These are phyloP conservation scores for Hylaea fasciaria DNA, from an alignment of 2,888 invertebrate genomes.

Conservation along the genomic window DNA sequence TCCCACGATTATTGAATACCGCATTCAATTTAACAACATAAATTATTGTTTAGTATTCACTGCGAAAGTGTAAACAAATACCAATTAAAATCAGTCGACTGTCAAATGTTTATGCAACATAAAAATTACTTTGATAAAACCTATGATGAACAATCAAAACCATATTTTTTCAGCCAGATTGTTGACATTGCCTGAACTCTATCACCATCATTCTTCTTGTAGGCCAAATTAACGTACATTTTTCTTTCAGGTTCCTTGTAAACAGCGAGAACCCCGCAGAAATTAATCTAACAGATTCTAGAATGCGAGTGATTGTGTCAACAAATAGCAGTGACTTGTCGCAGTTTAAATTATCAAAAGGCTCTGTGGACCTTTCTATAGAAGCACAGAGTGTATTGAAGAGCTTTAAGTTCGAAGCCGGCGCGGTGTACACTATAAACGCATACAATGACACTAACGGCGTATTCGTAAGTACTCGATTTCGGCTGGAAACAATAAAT, in stretches of 20 bases:
- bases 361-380: slow-evolving; percentile 68
- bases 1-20: slow-evolving; percentile 1
- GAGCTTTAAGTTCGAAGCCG: slow-evolving; percentile 76
- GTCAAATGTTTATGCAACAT: slow-evolving; percentile 23
- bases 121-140: background rate
- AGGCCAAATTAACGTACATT: background rate
- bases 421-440: slow-evolving; percentile 88
- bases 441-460: slow-evolving; percentile 67
- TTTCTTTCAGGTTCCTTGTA: slow-evolving; percentile 70
- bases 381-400: slow-evolving; percentile 57
- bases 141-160: background rate
- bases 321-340: slow-evolving; percentile 54
- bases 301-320: slow-evolving; percentile 57
- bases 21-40: background rate
- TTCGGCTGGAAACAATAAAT: slow-evolving; percentile 7
- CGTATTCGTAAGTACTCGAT: slow-evolving; percentile 59
- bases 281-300: slow-evolving; percentile 56
- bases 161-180: background rate
- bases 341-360: slow-evolving; percentile 62
- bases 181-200: no score
- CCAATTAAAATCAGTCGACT: slow-evolving; percentile 25
- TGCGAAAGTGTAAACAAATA: slow-evolving; percentile 1
- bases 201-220: no score
- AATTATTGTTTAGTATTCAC: slow-evolving; percentile 8
- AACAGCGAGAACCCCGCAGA: slow-evolving; percentile 55